Evolutionary conservation across 1,140 invertebrate genomes (phyloP).

Genomic region (Ridgeia piscesae): DNA sequence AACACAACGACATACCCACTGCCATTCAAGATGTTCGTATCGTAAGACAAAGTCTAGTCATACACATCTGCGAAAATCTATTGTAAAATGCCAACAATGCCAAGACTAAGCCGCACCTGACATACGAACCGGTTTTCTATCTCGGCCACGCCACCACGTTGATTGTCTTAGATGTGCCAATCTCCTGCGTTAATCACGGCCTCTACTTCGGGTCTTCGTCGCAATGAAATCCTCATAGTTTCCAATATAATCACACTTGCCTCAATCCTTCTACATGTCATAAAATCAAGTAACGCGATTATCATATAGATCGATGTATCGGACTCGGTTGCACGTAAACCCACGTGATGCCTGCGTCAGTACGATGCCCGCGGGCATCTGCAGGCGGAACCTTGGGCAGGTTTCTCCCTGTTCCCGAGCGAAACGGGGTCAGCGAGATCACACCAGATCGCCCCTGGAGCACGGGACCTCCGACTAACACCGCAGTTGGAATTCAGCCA

Average conservation of each 20-base stretch:
- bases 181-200: not conserved
- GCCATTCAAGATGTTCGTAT: no score
- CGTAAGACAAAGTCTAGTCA: not conserved
- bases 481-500: not conserved
- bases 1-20: not conserved
- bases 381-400: not conserved
- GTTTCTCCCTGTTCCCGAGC: not conserved
- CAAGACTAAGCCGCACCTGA: not conserved
- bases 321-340: not conserved
- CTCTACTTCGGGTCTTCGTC: not conserved
- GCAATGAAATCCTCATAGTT: not conserved
- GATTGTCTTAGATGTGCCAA: not conserved
- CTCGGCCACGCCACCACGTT: no score
- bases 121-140: not conserved
- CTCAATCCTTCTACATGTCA: not conserved
- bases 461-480: not conserved
- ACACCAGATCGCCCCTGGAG: not conserved
- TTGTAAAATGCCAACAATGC: not conserved
- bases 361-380: not conserved
- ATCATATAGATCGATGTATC: not conserved
- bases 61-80: not conserved
- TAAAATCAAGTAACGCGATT: not conserved
- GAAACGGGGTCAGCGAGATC: not conserved
- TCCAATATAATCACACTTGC: not conserved
- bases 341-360: not conserved